Evolutionary conservation across 2,113 vertebrate genomes (phyloP), one percentile per base, ranked within the genome.

Genomic region (Orientallactaga bullata): DNA sequence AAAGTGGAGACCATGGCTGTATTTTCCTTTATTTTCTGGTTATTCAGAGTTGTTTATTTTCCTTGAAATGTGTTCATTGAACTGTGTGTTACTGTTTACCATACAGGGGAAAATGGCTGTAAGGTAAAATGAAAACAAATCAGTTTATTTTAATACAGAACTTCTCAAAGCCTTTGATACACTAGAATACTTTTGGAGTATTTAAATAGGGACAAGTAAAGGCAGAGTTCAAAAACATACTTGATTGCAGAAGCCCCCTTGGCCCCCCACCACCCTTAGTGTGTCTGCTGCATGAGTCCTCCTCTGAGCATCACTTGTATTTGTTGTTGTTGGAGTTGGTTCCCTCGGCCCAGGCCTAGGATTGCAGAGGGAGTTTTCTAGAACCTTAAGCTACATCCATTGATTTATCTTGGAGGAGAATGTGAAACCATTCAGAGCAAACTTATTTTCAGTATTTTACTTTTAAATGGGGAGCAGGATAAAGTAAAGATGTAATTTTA

Each of bases 21-120:
- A 6, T 80, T 83, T 91, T 83, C 74, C 66, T 68, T 0, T 24
- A 13, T 88, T 78, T 32, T 17, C 68, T 69, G 37, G 23, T 42
- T 68, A n/a, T 78, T 88, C 69, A 73, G 35, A 74, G 91, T 89
- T 90, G 18, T 68, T 79, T n/a, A 61, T 86, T 92, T 66, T 76
- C 35, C 74, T 77, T 85, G 32, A 89, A 84, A 1, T 71, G 73
- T 71, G 21, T 65, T 83, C 16, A 11, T 26, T 76, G 61, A 71
- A 28, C 71, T 69, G 65, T 47, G 69, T 69, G 24, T 85, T 72
- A 55, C 72, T 72, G 35, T 71, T 84, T 94, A 66, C 68, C 58
- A 28, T n/a, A 1, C 7, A 73, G 37, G 35, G 17, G 23, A n/a
- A 71, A 37, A 69, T 32, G 55, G 20, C 37, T 95, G 47, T 72